Evolutionary conservation across 53 echinoderm and acorn worm species (phyloP).

Genomic region (Hippasteria phrygiana): DNA sequence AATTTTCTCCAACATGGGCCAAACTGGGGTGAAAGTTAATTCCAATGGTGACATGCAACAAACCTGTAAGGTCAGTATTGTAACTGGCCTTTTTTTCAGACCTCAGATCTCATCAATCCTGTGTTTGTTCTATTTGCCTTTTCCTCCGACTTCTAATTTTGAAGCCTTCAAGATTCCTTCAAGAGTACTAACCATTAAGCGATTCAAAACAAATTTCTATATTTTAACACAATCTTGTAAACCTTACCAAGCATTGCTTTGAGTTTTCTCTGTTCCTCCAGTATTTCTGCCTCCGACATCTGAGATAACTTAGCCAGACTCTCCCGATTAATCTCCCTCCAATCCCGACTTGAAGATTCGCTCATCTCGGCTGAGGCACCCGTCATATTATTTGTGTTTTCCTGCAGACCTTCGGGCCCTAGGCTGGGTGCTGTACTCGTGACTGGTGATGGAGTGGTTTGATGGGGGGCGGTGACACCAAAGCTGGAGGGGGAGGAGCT

Average conservation of each 20-base stretch:
- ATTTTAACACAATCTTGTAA: background rate
- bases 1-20: too few species aligned
- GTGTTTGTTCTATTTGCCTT: too few species aligned
- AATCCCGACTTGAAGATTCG: conserved; percentile 5
- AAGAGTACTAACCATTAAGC: too few species aligned
- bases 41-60: too few species aligned
- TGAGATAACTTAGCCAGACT: conserved; percentile 73
- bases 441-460: conserved; percentile 7
- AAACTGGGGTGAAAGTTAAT: too few species aligned
- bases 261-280: conserved; percentile 85
- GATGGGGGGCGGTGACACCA: conserved; percentile 69
- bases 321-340: conserved; percentile 76
- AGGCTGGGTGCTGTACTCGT: background rate
- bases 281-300: conserved; percentile 89
- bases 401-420: background rate
- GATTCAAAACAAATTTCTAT: too few species aligned
- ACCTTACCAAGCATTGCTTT: conserved; percentile 84
- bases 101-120: too few species aligned
- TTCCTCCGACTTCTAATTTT: too few species aligned
- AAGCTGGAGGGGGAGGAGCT: conserved; percentile 76
- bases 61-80: too few species aligned
- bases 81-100: too few species aligned
- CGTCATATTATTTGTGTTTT: background rate
- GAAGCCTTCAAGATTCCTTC: too few species aligned
- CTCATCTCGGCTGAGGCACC: background rate